phyloP scores from a whole-genome alignment of 2,113 vertebrate genomes.

The Haemorhous mexicanus region DNA sequence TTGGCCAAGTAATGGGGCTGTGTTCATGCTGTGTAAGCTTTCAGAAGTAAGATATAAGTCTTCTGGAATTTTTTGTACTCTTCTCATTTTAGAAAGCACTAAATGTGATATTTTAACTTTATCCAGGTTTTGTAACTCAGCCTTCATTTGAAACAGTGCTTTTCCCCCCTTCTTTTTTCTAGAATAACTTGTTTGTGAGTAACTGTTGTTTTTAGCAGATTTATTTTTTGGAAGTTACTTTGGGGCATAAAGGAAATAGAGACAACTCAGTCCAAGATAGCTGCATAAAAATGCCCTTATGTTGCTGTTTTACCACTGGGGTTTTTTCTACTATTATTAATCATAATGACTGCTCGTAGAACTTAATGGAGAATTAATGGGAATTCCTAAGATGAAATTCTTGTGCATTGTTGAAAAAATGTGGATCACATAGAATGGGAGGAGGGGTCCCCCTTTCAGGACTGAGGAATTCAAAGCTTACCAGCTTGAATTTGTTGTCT shows the following conservation, averaged over 20 bases:
- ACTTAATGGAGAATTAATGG: background rate
- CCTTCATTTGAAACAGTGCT: background rate
- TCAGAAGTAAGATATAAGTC: background rate
- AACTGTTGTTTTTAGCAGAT: background rate
- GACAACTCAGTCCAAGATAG: background rate
- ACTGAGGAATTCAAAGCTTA: background rate
- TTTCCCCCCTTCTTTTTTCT: background rate
- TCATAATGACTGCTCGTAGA: background rate
- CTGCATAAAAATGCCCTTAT: background rate
- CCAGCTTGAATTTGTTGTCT: background rate
- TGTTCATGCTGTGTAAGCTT: background rate
- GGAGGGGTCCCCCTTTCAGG: background rate
- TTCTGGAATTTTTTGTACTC: background rate
- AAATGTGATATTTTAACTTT: background rate
- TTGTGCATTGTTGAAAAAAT: background rate
- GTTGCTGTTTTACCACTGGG: background rate
- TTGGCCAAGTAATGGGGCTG: background rate
- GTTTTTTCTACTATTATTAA: background rate
- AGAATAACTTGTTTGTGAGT: background rate
- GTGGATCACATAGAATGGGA: background rate
- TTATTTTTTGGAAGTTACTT: background rate
- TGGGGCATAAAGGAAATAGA: background rate
- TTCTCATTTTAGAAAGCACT: background rate
- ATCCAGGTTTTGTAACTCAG: background rate
- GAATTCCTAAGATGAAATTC: background rate